Percentiles rank a stretch among this genome's conserved stretches.
phyloP scores from a whole-genome alignment of 1,140 invertebrate species.

The Neodiprion pinetum region DNA sequence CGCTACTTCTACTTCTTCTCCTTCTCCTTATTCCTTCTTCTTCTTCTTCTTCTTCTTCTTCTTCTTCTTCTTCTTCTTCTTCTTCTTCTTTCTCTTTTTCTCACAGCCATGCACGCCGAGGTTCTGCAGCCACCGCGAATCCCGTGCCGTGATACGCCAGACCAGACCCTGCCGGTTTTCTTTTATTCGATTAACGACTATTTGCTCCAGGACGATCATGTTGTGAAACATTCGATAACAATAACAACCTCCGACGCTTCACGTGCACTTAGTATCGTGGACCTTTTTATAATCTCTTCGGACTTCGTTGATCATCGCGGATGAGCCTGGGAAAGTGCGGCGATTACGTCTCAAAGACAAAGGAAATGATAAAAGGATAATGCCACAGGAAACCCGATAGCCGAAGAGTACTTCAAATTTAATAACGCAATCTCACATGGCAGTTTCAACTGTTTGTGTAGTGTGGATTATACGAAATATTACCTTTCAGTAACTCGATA shows the following conservation, averaged over 20 bases:
- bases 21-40: not conserved
- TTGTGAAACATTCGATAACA: no score
- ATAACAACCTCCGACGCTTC: conserved; percentile 11
- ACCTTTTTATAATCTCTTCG: conserved; percentile 20
- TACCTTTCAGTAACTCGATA: conserved; percentile 15
- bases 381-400: no score
- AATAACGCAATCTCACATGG: conserved; percentile 1
- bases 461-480: conserved; percentile 17
- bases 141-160: no score
- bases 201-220: no score
- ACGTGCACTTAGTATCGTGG: conserved; percentile 9
- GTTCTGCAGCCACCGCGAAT: no score
- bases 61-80: conserved; percentile 21
- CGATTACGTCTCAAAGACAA: not conserved
- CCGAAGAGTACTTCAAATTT: conserved; percentile 36
- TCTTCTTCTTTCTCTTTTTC: not conserved
- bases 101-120: no score
- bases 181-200: no score
- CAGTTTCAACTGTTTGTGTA: not conserved
- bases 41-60: conserved; percentile 22
- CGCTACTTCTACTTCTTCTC: not conserved
- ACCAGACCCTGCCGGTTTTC: no score
- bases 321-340: conserved; percentile 11
- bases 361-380: not conserved
- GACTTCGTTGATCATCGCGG: conserved; percentile 22